Base-by-base conservation (phyloP, 2,797 vertebrate genomes). In the Xerus rutilus region DNA sequence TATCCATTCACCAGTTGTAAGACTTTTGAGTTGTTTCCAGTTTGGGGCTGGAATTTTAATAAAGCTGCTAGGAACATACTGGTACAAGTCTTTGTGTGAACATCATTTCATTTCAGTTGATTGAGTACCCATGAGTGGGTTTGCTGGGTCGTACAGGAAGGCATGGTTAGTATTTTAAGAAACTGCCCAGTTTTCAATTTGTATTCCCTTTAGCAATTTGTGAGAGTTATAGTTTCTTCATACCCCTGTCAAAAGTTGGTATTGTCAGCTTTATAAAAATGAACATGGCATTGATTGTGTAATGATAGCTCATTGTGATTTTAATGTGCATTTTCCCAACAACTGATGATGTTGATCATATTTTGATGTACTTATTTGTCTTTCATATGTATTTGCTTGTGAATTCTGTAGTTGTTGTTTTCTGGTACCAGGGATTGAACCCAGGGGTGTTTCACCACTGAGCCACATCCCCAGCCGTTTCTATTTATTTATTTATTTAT, bases 361-460 rank as follows among this genome's bases (percentile, higher is more conserved):
- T 76, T 89, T 93, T 88, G 49, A 73, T 72, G 35, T 82, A 73
- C 74, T 93, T 91, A 25, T 70, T 93, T 96, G 72, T 69, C n/a
- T 91, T 89, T 88, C 17, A 43, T 76, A 39, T 54, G 64, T 67
- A 87, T 45, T 64, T 30, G 47, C 69, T 54, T 14, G 52, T 86
- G 6, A 93, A 93, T 62, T 91, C 20, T 64, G 9, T 28, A 13
- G 12, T 65, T 65, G 18, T 65, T 65, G 4, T 30, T 30, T 65
- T 65, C 5, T 30, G 28, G 28, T 65, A 65, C 28, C 28, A 30
- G 62, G 28, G 62, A 65, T 65, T 65, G 25, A 65, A 65, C 28
- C 5, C 3, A 28, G 59, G 59, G 59, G 11, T 28, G 11, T 11
- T 62, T 28, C 25, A 25, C 62, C 62, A 30, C 62, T 65, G 28